Evolutionary conservation across 2,888 invertebrate genomes (phyloP).

Genomic region (Luperina testacea): DNA sequence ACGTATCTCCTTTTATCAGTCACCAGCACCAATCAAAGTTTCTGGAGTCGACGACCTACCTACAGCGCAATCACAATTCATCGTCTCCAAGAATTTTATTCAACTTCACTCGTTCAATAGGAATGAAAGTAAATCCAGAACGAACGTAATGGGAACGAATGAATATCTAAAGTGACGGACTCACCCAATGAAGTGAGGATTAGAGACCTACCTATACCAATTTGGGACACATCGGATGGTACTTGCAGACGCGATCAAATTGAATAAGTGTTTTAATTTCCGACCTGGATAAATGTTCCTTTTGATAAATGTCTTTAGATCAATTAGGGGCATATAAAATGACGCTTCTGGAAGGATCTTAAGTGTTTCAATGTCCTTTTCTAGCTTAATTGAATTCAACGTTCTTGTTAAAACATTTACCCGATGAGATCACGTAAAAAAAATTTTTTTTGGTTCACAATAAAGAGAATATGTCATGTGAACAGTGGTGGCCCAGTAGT

Average conservation of each 20-base stretch:
- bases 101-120: constrained; percentile 74
- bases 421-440: not conserved
- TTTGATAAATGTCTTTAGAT: constrained; percentile 35
- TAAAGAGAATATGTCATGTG: not conserved
- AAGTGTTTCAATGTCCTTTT: constrained; percentile 4
- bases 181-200: constrained; percentile 60
- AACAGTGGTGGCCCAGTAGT: not conserved
- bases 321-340: constrained; percentile 30
- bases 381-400: not conserved
- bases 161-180: constrained; percentile 72
- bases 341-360: not conserved
- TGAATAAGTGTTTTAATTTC: constrained; percentile 64
- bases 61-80: constrained; percentile 48
- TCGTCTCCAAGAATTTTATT: constrained; percentile 50
- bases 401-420: not conserved
- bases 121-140: constrained; percentile 78
- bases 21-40: constrained; percentile 31
- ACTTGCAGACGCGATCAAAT: constrained; percentile 54
- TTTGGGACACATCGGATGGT: constrained; percentile 55
- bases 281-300: constrained; percentile 21
- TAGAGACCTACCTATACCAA: constrained; percentile 61
- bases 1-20: constrained; percentile 1
- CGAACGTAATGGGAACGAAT: constrained; percentile 67
- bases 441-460: not conserved
- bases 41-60: constrained; percentile 16